Base-by-base conservation (phyloP, 1,140 invertebrate genomes). In the Patella vulgata region DNA sequence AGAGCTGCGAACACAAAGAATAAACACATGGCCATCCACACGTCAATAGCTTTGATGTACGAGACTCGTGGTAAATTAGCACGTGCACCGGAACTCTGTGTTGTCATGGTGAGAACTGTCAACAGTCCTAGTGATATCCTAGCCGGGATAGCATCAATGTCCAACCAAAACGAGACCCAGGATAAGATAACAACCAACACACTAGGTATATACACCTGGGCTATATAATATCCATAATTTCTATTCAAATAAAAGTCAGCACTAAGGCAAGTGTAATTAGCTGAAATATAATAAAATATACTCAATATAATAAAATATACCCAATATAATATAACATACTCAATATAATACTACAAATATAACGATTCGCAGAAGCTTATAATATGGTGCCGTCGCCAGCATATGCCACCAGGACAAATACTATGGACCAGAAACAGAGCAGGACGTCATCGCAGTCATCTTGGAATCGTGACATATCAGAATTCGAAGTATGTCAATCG, bases 11-110 rank as follows among this genome's bases (percentile, higher is more conserved):
- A 94, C 4, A 95, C 92, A 52, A 93, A 94, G 56, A 93, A 87
- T 89, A 94, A 93, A 72, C 93, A 94, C 6, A 90, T 91, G 12
- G 91, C 91, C 91, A 94, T 93, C 92, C 92, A 94, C 1, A 94
- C 83, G 81, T 94, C 92, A 19, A 94, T 82, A 11, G 91, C 91
- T 90, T 93, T 90, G 28, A 90, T 73, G 61, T 86, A 86, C 17
- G 77, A 80, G 43, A 95, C 93, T 43, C 70, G 52, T 12, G 80
- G 80, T 27, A 79, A 59, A 6, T 65, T 68, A 3, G 73, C 63
- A 19, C 70, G 62, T 23, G 74, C 73, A 21, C 73, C 74, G 9
- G 76, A 69, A 63, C 68, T 75, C 48, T 77, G 75, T 25, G 75
- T 77, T 30, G 75, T 77, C 75, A 77, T 77, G 30, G 75, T 77